Conservation (phyloP, 53 echinoderm and acorn worm genomes). For the Crossaster papposus region DNA sequence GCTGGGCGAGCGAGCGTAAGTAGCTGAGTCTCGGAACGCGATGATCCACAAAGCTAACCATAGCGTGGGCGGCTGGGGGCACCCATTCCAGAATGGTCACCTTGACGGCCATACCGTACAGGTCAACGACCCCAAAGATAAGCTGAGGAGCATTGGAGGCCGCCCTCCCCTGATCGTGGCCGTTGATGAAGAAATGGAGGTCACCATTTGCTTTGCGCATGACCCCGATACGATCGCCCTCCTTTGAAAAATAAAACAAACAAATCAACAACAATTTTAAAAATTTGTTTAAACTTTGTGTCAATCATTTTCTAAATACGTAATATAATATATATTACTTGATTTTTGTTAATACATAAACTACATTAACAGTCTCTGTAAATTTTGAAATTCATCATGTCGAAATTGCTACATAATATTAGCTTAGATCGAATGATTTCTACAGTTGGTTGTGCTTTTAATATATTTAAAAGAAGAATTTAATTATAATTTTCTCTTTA, state of each 20-base stretch:
- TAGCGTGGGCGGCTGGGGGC: slow-evolving; percentile 49
- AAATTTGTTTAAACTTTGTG: too few relatives aligned
- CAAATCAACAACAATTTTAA: too few relatives aligned
- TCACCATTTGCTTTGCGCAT: slow-evolving; percentile 86
- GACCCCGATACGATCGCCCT: slow-evolving; percentile 81
- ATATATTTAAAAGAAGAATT: too few relatives aligned
- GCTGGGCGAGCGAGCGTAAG: slow-evolving; percentile 77
- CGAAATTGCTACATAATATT: neutral
- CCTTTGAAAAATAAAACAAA: slow-evolving; percentile 30
- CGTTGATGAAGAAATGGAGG: slow-evolving; percentile 97
- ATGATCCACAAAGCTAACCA: slow-evolving; percentile 74
- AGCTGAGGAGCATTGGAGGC: slow-evolving; percentile 69
- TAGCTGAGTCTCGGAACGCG: slow-evolving; percentile 78
- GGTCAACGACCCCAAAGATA: slow-evolving; percentile 95
- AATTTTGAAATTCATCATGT: neutral
- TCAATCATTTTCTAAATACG: too few relatives aligned
- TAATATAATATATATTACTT: neutral
- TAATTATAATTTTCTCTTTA: too few relatives aligned
- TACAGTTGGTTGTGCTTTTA: neutral
- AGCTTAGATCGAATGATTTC: neutral
- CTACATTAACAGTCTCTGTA: neutral
- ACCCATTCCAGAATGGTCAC: slow-evolving; percentile 82
- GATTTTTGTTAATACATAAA: neutral
- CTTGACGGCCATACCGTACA: slow-evolving; percentile 94
- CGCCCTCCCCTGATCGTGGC: slow-evolving; percentile 88